Evolutionary conservation across 1,140 invertebrate genomes (phyloP).

Genomic region (Anthonomus grandis): DNA sequence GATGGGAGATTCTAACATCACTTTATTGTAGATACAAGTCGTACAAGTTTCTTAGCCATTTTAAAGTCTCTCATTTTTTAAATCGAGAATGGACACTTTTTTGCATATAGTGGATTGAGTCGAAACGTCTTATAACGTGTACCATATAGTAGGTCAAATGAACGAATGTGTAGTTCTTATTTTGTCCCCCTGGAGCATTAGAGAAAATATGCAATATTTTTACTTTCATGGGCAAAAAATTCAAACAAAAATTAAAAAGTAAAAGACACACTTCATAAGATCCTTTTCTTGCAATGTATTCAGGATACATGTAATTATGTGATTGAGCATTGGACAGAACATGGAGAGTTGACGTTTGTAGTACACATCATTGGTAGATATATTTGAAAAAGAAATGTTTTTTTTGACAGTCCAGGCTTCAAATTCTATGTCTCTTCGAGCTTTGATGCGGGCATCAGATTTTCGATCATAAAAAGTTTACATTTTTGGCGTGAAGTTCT

Average conservation of each 20-base stretch:
- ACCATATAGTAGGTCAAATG: constrained; percentile 5
- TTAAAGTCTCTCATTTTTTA: background rate
- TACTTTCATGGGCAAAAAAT: background rate
- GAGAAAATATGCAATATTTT: constrained; percentile 5
- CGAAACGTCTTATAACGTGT: constrained; percentile 1
- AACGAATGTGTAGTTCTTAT: constrained; percentile 9
- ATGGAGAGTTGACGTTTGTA: constrained; percentile 16
- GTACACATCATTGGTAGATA: constrained; percentile 19
- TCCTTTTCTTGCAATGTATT: constrained; percentile 12
- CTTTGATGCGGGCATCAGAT: background rate
- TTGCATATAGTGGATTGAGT: constrained; percentile 1
- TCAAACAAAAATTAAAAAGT: too few species aligned
- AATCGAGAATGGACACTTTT: background rate
- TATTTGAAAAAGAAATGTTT: constrained; percentile 13
- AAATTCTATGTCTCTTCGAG: constrained; percentile 8
- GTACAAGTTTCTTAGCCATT: background rate
- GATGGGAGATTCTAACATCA: too few species aligned
- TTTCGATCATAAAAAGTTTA: constrained; percentile 3
- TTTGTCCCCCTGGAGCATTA: constrained; percentile 9
- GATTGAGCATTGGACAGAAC: constrained; percentile 3
- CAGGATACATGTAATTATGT: constrained; percentile 10
- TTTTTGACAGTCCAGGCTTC: constrained; percentile 11
- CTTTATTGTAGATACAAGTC: background rate
- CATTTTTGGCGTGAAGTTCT: background rate
- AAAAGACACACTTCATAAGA: background rate